phyloP scores from a whole-genome alignment of 2,113 vertebrate species.

The Gymnocephalus cernua region DNA sequence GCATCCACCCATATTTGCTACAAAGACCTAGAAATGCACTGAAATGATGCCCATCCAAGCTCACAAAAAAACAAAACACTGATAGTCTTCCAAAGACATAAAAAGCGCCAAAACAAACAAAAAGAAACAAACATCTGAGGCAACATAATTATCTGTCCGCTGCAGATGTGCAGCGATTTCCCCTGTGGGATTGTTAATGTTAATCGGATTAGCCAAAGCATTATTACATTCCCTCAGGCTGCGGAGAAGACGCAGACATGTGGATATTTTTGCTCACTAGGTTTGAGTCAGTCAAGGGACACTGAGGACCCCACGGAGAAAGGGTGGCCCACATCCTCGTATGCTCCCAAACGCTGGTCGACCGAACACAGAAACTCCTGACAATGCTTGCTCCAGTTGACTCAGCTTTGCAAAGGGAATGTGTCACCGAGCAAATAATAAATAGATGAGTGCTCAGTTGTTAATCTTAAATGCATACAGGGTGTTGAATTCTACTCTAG shows the following conservation, averaged over 20 bases:
- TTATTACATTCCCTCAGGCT: conserved; percentile 80
- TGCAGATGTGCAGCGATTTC: conserved; percentile 82
- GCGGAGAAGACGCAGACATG: conserved; percentile 66
- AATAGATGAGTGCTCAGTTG: conserved; percentile 17
- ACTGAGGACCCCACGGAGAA: conserved; percentile 36
- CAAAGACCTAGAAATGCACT: conserved; percentile 38
- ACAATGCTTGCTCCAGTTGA: conserved; percentile 30
- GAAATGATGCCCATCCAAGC: conserved; percentile 14
- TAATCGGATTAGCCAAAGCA: conserved; percentile 85
- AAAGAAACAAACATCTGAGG: conserved; percentile 77
- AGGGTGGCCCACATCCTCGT: conserved; percentile 52
- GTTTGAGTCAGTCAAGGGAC: conserved; percentile 73
- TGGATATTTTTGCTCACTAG: conserved; percentile 72
- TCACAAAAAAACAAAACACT: conserved; percentile 16
- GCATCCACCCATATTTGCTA: conserved; percentile 45
- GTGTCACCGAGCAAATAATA: conserved; percentile 1
- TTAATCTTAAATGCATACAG: conserved; percentile 18
- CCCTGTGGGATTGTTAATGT: conserved; percentile 81
- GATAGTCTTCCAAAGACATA: conserved; percentile 54
- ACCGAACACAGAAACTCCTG: conserved; percentile 37
- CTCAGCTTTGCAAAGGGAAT: conserved; percentile 33
- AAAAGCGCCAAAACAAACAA: conserved; percentile 46
- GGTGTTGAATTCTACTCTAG: not conserved
- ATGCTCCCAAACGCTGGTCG: conserved; percentile 14
- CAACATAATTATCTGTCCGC: conserved; percentile 80